Evolutionary conservation across 2,888 invertebrate genomes (phyloP).

Genomic region (Allacma fusca): DNA sequence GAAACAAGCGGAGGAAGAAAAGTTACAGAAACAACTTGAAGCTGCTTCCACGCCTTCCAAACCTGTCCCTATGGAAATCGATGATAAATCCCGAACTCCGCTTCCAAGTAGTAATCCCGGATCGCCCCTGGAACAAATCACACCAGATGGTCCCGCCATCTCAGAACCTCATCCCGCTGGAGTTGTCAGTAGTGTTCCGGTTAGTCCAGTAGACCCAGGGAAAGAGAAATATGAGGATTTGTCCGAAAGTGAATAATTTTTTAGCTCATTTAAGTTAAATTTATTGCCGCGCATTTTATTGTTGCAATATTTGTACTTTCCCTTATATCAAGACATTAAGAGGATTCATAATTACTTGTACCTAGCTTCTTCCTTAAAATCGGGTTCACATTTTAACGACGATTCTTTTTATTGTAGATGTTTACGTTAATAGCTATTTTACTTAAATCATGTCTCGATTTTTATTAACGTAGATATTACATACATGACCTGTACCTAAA

Average conservation of each 20-base stretch:
- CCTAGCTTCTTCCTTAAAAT: no score
- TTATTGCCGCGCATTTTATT: no score
- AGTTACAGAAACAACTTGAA: neutral
- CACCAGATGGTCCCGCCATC: constrained; percentile 12
- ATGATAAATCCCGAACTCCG: neutral
- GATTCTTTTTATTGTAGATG: no score
- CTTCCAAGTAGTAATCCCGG: constrained; percentile 38
- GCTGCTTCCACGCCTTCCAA: neutral
- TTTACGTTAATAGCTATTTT: no score
- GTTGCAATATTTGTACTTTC: no score
- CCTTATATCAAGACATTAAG: no score
- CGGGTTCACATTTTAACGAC: no score
- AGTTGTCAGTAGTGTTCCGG: constrained; percentile 36
- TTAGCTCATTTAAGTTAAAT: no score
- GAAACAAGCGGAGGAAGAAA: constrained; percentile 11
- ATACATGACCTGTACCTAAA: no score
- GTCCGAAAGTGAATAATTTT: constrained; percentile 53
- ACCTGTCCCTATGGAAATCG: constrained; percentile 25
- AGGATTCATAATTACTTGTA: no score
- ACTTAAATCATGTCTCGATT: no score
- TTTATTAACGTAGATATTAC: no score
- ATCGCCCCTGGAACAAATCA: constrained; percentile 44
- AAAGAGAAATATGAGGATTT: constrained; percentile 59
- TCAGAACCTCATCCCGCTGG: constrained; percentile 19
- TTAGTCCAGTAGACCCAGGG: constrained; percentile 28